Evolutionary conservation across 92 coral and sea anemone species (phyloP), one percentile per base, ranked within the genome.

Genomic region (Chrysogorgia sp.): DNA sequence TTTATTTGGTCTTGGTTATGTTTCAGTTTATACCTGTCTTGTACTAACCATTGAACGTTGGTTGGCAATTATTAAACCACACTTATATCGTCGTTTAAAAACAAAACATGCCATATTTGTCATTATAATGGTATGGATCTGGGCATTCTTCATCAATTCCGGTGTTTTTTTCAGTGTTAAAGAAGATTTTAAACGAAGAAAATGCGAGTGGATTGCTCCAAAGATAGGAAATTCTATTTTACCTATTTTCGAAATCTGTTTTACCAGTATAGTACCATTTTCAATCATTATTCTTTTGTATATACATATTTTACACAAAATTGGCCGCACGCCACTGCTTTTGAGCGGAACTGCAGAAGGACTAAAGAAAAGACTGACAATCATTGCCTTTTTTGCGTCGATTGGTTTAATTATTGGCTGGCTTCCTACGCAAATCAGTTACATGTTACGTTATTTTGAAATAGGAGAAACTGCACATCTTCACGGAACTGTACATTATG

Each of bases 191-290:
- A 15, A 68, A 26, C 13, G 3, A 31, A 58, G 75, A 68, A 68
- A 68, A 37, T 68, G 75, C 25, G 75, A 68, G 25, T 68, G 75
- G 75, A 47, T 10, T 20, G 22, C 25, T 34, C 75, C 75, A 45
- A 43, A 68, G 17, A 12, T 68, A 40, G 75, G 58, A 1, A 25
- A 47, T n/a, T 25, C 9, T 20, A 28, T 47, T 22, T n/a, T 68
- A 17, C 75, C 75, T 10, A 25, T 43, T 22, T 31, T 68, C 1
- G 75, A 68, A 31, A 8, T 68, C n/a, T 22, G 57, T 22, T 24
- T 68, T 21, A 23, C 75, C 9, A 40, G 75, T 47, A 23, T 68
- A 1, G 0, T 68, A 2, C 75, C 75, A 22, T 68, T 68, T 31
- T 43, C 75, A 10, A 31, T 48, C 3, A 68, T 45, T 9, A 25